phyloP scores from a whole-genome alignment of 2,888 invertebrate genomes.

The Tachina fera region DNA sequence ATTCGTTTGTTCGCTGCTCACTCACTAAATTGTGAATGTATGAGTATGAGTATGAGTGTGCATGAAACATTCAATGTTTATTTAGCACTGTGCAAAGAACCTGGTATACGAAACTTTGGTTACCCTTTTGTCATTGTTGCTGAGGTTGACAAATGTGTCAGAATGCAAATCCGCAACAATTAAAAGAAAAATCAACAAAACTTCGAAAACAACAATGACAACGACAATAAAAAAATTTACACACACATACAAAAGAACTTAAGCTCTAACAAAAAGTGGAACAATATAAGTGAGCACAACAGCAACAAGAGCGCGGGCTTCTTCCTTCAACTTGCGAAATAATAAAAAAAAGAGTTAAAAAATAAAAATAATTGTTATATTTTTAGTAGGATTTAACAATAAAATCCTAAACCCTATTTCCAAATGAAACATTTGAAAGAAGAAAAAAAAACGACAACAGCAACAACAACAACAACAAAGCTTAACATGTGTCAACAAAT shows the following conservation, averaged over 20 bases:
- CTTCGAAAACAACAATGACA: slow-evolving; percentile 64
- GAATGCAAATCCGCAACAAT: slow-evolving; percentile 83
- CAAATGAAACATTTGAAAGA: slow-evolving; percentile 26
- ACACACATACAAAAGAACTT: slow-evolving; percentile 6
- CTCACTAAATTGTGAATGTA: not conserved
- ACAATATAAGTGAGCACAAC: slow-evolving; percentile 55
- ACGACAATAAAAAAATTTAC: slow-evolving; percentile 53
- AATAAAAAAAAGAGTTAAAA: slow-evolving; percentile 27
- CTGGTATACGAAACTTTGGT: slow-evolving; percentile 75
- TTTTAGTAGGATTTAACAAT: slow-evolving; percentile 68
- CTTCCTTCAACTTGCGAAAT: slow-evolving; percentile 7
- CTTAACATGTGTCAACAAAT: slow-evolving; percentile 72
- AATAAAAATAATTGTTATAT: slow-evolving; percentile 66
- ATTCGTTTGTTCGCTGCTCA: slow-evolving; percentile 13
- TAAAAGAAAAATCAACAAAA: slow-evolving; percentile 82
- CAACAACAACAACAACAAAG: slow-evolving; percentile 15
- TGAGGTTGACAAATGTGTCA: slow-evolving; percentile 83
- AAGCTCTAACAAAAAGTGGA: slow-evolving; percentile 64
- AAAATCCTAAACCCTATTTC: slow-evolving; percentile 57
- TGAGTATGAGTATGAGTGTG: not conserved
- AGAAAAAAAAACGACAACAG: too few relatives aligned
- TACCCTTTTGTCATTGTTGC: slow-evolving; percentile 77
- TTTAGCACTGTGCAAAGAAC: slow-evolving; percentile 72
- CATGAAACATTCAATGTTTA: slow-evolving; percentile 55
- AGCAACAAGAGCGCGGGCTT: not conserved